phyloP scores from a whole-genome alignment of 2,113 vertebrate species.

The Phycodurus eques region DNA sequence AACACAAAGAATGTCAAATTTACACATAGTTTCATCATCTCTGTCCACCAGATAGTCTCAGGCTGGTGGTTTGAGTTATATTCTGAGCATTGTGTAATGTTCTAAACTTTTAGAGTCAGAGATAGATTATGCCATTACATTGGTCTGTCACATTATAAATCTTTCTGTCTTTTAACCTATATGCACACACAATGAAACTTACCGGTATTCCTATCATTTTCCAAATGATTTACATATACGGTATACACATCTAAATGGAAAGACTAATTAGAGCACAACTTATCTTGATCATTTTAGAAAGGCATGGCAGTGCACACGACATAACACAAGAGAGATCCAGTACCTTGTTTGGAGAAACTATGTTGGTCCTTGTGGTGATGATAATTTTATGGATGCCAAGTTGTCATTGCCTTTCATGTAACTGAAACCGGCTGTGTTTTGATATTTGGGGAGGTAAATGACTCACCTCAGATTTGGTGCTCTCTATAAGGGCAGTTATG shows the following conservation, averaged over 20 bases:
- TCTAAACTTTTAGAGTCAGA: too few species aligned
- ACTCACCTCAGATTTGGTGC: constrained; percentile 60
- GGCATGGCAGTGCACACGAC: too few species aligned
- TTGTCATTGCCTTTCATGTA: not conserved
- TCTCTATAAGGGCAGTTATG: constrained; percentile 59
- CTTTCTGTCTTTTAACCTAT: too few species aligned
- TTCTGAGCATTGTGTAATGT: not conserved
- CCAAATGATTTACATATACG: too few species aligned
- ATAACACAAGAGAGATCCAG: too few species aligned
- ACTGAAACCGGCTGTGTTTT: not conserved
- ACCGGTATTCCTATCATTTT: too few species aligned
- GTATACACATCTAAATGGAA: too few species aligned
- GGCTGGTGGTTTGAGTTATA: not conserved
- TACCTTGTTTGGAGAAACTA: too few species aligned
- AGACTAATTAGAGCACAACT: too few species aligned
- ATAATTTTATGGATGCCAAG: not conserved
- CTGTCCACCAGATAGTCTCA: not conserved
- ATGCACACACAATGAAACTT: too few species aligned
- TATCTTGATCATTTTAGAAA: too few species aligned
- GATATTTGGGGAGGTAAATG: not conserved
- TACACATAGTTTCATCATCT: not conserved
- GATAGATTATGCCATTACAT: not conserved
- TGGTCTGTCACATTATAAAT: too few species aligned
- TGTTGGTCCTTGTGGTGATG: not conserved
- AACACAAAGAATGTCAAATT: not conserved